Percentiles rank a stretch among this genome's conserved stretches.
Conservation (phyloP, 2,797 vertebrate species). For the Phoebastria nigripes region DNA sequence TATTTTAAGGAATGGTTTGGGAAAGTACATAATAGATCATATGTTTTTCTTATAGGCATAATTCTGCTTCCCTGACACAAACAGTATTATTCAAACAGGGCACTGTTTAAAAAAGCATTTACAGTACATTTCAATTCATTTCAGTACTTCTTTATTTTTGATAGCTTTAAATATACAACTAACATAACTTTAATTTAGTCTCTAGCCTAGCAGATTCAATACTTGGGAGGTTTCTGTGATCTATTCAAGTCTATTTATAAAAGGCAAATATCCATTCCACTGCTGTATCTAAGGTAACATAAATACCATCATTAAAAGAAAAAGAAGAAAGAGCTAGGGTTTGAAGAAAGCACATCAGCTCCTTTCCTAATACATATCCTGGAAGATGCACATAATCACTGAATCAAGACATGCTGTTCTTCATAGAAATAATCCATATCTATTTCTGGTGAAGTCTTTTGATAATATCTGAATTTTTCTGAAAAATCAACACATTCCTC, state of each 20-base stretch:
- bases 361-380: background rate
- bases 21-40: fast-evolving
- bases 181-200: background rate
- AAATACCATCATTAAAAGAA: background rate
- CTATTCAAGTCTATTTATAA: background rate
- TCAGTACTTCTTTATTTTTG: background rate
- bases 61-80: background rate
- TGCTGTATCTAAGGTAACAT: background rate
- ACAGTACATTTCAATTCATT: background rate
- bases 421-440: background rate
- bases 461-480: background rate
- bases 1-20: background rate
- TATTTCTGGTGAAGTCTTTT: background rate
- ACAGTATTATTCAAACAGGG: background rate
- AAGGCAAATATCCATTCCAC: background rate
- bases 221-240: background rate
- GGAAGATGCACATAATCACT: background rate
- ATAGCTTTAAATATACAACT: background rate
- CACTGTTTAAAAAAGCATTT: background rate
- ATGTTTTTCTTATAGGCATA: background rate
- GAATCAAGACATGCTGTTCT: background rate
- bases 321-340: fast-evolving
- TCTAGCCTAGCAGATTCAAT: background rate
- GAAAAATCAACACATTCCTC: background rate
- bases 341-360: background rate